Percentiles rank a stretch among this genome's conserved stretches.
phyloP scores from a whole-genome alignment of 2,888 invertebrate genomes.

The Catocala fraxini region DNA sequence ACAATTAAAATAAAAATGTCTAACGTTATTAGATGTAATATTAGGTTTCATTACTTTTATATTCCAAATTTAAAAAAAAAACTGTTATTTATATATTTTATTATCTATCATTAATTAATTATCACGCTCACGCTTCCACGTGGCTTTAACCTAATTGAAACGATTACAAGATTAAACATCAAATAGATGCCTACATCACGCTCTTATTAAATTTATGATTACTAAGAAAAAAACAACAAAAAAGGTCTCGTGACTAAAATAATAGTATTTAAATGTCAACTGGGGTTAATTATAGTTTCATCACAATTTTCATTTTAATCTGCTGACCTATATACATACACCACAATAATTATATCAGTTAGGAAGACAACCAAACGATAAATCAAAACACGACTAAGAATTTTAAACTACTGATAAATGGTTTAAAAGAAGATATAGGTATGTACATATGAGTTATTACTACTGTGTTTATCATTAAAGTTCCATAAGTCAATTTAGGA shows the following conservation, averaged over 20 bases:
- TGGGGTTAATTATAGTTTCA: constrained; percentile 10
- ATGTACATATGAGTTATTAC: too few species aligned
- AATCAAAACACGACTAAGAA: too few species aligned
- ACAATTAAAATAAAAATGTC: constrained; percentile 15
- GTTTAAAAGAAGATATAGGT: too few species aligned
- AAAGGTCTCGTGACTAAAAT: not conserved
- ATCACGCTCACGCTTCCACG: too few species aligned
- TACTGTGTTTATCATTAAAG: too few species aligned
- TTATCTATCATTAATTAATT: too few species aligned
- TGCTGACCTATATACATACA: constrained; percentile 14
- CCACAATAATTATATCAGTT: constrained; percentile 12
- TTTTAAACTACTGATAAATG: too few species aligned
- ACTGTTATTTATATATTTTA: not conserved
- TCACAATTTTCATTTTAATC: constrained; percentile 13
- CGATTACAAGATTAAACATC: not conserved
- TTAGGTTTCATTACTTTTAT: constrained; percentile 2
- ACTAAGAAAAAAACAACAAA: constrained; percentile 2
- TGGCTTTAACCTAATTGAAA: not conserved
- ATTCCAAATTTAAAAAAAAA: not conserved
- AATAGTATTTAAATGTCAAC: constrained; percentile 13
- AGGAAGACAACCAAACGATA: too few species aligned
- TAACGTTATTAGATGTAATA: not conserved
- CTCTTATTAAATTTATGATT: not conserved
- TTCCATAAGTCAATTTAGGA: too few species aligned
- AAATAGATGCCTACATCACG: not conserved